Evolutionary conservation across 2,888 invertebrate genomes (phyloP).

Genomic region (Pyralis farinalis): DNA sequence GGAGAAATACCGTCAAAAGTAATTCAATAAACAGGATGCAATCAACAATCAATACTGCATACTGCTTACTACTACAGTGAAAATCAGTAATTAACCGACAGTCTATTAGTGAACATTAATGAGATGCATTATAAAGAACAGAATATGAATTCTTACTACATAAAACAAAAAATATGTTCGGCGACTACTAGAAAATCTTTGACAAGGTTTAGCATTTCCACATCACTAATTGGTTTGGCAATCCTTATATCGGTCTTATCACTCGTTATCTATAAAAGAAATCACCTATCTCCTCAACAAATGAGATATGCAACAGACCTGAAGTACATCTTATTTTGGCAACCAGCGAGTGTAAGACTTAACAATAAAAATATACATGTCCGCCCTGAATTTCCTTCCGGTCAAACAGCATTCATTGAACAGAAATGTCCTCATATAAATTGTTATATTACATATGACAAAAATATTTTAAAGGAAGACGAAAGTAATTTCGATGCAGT

Average conservation of each 20-base stretch:
- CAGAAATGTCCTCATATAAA: conserved; percentile 57
- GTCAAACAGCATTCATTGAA: conserved; percentile 50
- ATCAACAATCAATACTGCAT: not conserved
- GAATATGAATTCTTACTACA: conserved; percentile 33
- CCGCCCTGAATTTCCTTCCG: conserved; percentile 28
- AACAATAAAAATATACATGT: conserved; percentile 19
- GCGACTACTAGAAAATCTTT: conserved; percentile 31
- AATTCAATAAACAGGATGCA: conserved; percentile 4
- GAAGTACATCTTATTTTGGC: conserved; percentile 65
- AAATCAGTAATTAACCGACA: not conserved
- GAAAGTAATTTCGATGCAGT: conserved; percentile 55
- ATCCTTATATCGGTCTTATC: conserved; percentile 39
- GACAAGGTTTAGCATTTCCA: conserved; percentile 30
- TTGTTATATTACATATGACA: conserved; percentile 59
- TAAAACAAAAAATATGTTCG: conserved; percentile 46
- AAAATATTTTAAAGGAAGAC: conserved; percentile 32
- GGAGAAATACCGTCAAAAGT: not conserved
- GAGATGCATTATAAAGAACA: conserved; percentile 4
- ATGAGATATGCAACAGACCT: conserved; percentile 48
- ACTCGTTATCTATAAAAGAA: conserved; percentile 24
- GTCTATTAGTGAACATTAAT: not conserved
- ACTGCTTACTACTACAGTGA: not conserved
- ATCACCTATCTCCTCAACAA: conserved; percentile 11
- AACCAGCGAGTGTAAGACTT: conserved; percentile 21
- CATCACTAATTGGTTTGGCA: conserved; percentile 23